Evolutionary conservation across 1,140 invertebrate species (phyloP).

Genomic region (Lycorma delicatula): DNA sequence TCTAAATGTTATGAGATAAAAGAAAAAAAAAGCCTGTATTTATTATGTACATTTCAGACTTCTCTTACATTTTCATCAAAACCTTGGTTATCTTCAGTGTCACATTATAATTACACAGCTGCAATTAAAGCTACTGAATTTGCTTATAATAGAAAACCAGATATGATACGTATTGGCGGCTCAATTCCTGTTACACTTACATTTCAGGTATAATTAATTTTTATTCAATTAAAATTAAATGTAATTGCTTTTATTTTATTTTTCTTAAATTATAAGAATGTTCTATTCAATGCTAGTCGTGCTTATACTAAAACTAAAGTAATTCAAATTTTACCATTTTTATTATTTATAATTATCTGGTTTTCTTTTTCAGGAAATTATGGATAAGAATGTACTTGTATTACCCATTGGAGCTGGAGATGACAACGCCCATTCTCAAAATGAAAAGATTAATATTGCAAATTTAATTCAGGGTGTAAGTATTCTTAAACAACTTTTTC

Average conservation of each 20-base stretch:
- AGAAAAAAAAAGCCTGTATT: no score
- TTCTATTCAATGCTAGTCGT: no score
- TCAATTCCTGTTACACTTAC: conserved; percentile 93
- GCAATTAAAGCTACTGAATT: conserved; percentile 76
- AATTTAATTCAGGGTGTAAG: conserved; percentile 94
- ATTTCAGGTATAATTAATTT: conserved; percentile 45
- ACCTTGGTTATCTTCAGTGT: conserved; percentile 86
- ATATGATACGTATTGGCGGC: conserved; percentile 90
- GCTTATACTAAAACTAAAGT: no score
- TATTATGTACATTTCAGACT: no score
- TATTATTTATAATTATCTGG: no score
- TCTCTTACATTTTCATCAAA: no score
- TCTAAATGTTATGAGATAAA: no score
- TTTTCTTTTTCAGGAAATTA: conserved; percentile 66
- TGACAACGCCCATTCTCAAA: conserved; percentile 97
- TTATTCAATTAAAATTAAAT: no score
- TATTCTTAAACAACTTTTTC: no score
- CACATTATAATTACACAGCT: conserved; percentile 85
- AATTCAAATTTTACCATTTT: no score
- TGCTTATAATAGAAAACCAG: conserved; percentile 88
- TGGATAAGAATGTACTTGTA: conserved; percentile 86
- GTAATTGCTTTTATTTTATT: no score
- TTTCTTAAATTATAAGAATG: no score
- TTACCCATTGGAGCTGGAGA: conserved; percentile 86
- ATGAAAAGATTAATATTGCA: conserved; percentile 86